phyloP scores from a whole-genome alignment of 1,140 invertebrate species.

The Apis dorsata region DNA sequence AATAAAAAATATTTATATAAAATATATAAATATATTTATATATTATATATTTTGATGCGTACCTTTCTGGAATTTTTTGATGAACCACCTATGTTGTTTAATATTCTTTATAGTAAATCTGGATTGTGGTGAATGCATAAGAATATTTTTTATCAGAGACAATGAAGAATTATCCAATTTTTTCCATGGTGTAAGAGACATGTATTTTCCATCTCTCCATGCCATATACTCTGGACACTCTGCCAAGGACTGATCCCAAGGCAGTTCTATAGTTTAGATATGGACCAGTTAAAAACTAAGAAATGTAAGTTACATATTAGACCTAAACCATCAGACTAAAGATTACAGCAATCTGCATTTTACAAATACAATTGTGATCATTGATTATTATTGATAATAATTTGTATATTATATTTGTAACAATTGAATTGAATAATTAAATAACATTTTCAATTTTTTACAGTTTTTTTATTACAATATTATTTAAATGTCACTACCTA shows the following conservation, averaged over 20 bases:
- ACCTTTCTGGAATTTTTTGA: conserved; percentile 81
- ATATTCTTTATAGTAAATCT: conserved; percentile 87
- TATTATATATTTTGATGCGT: conserved; percentile 9
- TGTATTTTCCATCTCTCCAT: conserved; percentile 87
- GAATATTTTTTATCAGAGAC: conserved; percentile 87
- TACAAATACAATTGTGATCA: neutral
- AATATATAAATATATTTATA: neutral
- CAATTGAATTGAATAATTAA: neutral
- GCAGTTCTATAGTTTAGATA: conserved; percentile 87
- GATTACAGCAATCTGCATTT: conserved; percentile 27
- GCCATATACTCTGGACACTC: conserved; percentile 87
- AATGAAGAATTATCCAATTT: conserved; percentile 89
- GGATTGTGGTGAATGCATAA: conserved; percentile 83
- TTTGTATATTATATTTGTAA: neutral
- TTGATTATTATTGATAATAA: neutral
- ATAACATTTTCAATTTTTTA: neutral
- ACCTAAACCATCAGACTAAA: conserved; percentile 34
- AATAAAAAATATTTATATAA: neutral
- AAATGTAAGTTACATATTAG: conserved; percentile 65
- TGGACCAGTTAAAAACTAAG: conserved; percentile 71
- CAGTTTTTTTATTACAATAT: neutral
- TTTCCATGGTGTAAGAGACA: conserved; percentile 87
- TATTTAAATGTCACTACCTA: neutral
- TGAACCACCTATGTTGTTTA: conserved; percentile 89
- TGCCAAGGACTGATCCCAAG: conserved; percentile 92